Evolutionary conservation across 1,140 invertebrate species (phyloP), one percentile per base, ranked within the genome.

Genomic region (Zaprionus ornatus): DNA sequence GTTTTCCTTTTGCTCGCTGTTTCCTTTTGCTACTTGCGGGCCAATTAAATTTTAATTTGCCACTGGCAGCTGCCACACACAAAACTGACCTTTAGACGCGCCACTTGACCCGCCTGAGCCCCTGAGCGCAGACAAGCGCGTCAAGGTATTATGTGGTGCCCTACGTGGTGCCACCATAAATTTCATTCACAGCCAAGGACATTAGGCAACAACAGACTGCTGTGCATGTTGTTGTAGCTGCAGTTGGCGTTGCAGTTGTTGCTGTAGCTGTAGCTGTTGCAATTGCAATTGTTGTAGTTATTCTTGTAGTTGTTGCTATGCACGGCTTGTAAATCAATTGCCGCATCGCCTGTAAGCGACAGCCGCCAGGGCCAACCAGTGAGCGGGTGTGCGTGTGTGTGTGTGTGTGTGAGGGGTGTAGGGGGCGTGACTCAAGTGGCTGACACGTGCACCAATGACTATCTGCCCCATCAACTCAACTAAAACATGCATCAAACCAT

Each of bases 271-370:
- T 62, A 19, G 42, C 15, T 21, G 65, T 42, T 40, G 12, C 17
- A 19, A n/a, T 17, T 50, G 55, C 19, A 32, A 9, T 54, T 40
- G 21, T 60, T 70, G 25, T 19, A 48, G 23, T 60, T 50, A 27
- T 50, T 56, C 23, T 27, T 78, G 27, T 57, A 29, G 50, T 25
- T 70, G 35, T 62, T 61, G 65, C 48, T 73, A 74, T 83, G 84
- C 74, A 84, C 59, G 72, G 54, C 60, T 66, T 72, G 73, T 85
- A 74, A 87, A 87, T 87, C 84, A 87, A 88, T 88, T 88, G 84
- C 80, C 84, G 80, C 81, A 76, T 65, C 68, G 78, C 67, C 67
- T 84, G 77, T 74, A 76, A 72, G 66, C 64, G 82, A 83, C 77
- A 83, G 60, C 59, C 74, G 56, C 50, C 75, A 66, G 66, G 78